Percentiles rank a stretch among this genome's conserved stretches.
These are phyloP conservation scores for Puma concolor DNA, from an alignment of 2,113 vertebrate species.

Conservation along the genomic window DNA sequence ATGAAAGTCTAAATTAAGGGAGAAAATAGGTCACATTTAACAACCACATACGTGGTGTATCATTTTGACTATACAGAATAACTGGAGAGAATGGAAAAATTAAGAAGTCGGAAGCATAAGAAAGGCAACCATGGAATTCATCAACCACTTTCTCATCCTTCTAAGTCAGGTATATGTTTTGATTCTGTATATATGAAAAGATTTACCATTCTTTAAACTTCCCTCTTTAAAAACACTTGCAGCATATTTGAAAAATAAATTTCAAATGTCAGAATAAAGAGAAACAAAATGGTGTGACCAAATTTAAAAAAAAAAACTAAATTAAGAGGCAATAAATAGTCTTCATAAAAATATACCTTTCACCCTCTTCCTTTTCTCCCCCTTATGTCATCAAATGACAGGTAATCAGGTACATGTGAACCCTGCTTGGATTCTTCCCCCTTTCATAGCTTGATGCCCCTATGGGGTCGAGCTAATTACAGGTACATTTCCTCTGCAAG, in stretches of 20 bases:
- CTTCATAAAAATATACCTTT: slow-evolving; percentile 28
- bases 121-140: not conserved
- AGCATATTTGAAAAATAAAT: not conserved
- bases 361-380: not conserved
- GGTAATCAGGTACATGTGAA: slow-evolving; percentile 47
- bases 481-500: slow-evolving; percentile 73
- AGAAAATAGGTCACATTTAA: slow-evolving; percentile 71
- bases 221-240: not conserved
- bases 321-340: slow-evolving; percentile 33
- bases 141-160: slow-evolving; percentile 20
- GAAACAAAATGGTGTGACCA: slow-evolving; percentile 26
- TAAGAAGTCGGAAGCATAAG: slow-evolving; percentile 52
- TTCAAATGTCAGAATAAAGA: not conserved
- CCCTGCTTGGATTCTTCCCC: slow-evolving; percentile 18
- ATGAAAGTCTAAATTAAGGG: slow-evolving; percentile 70
- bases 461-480: slow-evolving; percentile 71
- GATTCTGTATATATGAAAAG: not conserved
- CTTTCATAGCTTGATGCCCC: slow-evolving; percentile 30
- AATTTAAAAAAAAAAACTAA: not conserved
- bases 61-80: slow-evolving; percentile 49
- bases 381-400: slow-evolving; percentile 41
- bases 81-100: slow-evolving; percentile 61
- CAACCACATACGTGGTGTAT: slow-evolving; percentile 15
- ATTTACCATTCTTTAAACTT: slow-evolving; percentile 34
- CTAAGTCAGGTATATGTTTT: slow-evolving; percentile 32